These are phyloP conservation scores for Caenorhabditis sp. DNA, from an alignment of 2,888 invertebrate genomes.

Conservation along the genomic window DNA sequence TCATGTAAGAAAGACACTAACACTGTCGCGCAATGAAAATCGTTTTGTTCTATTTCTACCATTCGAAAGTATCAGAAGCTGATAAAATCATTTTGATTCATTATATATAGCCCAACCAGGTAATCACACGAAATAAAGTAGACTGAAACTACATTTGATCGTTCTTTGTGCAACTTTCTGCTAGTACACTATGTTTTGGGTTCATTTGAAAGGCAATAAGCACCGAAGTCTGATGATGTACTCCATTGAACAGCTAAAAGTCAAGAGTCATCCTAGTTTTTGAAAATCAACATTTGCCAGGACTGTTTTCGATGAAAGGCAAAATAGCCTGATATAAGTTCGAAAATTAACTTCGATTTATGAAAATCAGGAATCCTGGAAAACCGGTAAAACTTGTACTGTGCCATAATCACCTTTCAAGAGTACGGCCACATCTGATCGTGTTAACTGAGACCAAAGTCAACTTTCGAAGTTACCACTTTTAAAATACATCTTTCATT, in stretches of 20 bases:
- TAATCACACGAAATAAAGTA: background rate
- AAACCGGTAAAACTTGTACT: too few species aligned
- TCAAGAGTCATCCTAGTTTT: too few species aligned
- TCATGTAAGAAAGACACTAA: background rate
- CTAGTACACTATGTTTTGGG: constrained; percentile 8
- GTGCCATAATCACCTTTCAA: too few species aligned
- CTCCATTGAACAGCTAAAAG: too few species aligned
- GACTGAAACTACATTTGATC: constrained; percentile 16
- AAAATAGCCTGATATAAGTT: too few species aligned
- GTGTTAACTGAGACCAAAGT: too few species aligned
- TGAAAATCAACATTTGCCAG: too few species aligned
- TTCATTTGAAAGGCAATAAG: background rate
- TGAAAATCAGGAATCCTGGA: too few species aligned
- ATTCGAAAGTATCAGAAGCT: constrained; percentile 6
- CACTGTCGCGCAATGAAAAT: background rate
- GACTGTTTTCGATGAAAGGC: too few species aligned
- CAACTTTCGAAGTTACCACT: background rate
- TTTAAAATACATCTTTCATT: background rate
- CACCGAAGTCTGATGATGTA: too few species aligned
- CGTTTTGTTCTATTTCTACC: constrained; percentile 6
- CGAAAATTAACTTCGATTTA: too few species aligned
- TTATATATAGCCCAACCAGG: background rate
- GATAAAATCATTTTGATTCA: constrained; percentile 21
- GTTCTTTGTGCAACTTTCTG: constrained; percentile 42
- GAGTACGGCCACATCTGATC: too few species aligned